Conservation (phyloP, 2,113 vertebrate genomes). For the Leptosomus discolor region DNA sequence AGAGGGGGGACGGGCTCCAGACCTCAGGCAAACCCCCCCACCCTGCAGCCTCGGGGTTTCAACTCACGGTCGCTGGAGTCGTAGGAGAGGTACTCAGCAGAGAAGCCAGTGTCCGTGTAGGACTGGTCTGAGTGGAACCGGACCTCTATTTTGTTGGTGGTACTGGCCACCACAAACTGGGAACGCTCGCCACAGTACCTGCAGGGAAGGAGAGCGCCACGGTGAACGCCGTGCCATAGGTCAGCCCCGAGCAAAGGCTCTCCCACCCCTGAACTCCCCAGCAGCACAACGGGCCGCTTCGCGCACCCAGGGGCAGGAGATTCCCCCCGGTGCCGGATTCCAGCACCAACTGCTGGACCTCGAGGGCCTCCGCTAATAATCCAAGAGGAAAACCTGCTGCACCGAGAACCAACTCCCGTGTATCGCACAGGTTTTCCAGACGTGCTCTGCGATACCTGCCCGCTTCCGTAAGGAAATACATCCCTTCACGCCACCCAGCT, state of each 20-base stretch:
- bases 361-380: background rate
- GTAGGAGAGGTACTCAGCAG: conserved; percentile 77
- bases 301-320: background rate
- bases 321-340: no score
- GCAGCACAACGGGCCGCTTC: background rate
- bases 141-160: conserved; percentile 75
- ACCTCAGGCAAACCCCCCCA: no score
- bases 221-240: no score
- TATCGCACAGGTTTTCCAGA: accelerated
- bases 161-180: conserved; percentile 71
- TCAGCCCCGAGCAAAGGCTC: background rate
- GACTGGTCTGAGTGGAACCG: conserved; percentile 82
- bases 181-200: conserved; percentile 82
- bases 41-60: no score
- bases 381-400: background rate
- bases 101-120: conserved; percentile 86
- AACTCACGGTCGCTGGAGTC: conserved; percentile 84
- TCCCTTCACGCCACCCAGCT: background rate
- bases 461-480: accelerated
- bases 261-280: background rate
- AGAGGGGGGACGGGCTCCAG: background rate
- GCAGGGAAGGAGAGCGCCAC: background rate
- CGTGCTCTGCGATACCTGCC: background rate
- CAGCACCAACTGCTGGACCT: background rate
- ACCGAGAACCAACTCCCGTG: accelerated